phyloP scores from a whole-genome alignment of 2,113 vertebrate species.

The Etheostoma cragini region DNA sequence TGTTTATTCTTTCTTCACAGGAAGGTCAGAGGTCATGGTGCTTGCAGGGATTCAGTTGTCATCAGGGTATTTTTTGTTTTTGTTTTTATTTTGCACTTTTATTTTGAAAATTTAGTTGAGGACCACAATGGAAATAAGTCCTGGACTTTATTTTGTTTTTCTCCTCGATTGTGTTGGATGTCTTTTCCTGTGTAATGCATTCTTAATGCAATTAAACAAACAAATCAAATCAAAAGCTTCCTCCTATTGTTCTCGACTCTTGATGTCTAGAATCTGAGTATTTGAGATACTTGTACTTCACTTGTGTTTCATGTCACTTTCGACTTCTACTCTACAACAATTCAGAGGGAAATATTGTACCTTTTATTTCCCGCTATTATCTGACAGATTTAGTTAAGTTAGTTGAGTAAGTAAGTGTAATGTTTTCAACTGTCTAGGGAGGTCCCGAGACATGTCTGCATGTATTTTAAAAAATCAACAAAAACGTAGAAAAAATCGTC shows the following conservation, averaged over 20 bases:
- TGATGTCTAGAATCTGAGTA: not conserved
- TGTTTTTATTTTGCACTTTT: not conserved
- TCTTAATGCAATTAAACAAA: no score
- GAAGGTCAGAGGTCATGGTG: conserved; percentile 1
- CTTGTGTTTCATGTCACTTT: not conserved
- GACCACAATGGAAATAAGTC: no score
- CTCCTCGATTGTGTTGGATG: no score
- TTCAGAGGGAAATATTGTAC: not conserved
- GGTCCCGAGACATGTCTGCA: no score
- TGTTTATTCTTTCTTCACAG: not conserved
- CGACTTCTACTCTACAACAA: no score
- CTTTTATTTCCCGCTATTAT: not conserved
- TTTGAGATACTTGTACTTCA: not conserved
- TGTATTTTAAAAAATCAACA: no score
- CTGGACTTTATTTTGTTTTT: no score
- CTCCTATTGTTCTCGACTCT: not conserved
- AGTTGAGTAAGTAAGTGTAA: no score
- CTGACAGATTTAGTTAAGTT: not conserved
- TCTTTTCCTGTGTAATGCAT: no score
- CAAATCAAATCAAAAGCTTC: not conserved
- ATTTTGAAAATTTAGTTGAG: not conserved
- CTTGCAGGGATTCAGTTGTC: no score
- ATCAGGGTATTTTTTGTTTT: not conserved
- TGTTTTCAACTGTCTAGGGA: no score
- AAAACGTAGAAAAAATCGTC: no score